Evolutionary conservation across 2,888 invertebrate species (phyloP).

Genomic region (Listrodromus nycthemerus): DNA sequence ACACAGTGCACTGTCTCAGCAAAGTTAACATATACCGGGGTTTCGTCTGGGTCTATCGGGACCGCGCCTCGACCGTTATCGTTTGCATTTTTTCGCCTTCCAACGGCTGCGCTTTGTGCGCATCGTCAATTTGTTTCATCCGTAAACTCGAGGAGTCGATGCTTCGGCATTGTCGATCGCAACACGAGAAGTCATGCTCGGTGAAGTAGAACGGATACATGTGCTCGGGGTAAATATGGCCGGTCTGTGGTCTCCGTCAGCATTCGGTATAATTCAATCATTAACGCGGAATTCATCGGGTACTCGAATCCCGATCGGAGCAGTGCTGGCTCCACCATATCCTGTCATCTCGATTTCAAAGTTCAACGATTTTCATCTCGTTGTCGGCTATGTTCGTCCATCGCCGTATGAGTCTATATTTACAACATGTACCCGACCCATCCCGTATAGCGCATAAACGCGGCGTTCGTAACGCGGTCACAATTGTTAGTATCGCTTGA

Average conservation of each 20-base stretch:
- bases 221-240: neutral
- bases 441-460: neutral
- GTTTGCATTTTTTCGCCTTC: neutral
- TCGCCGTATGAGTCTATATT: neutral
- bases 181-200: neutral
- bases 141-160: neutral
- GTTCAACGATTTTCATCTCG: conserved; percentile 52
- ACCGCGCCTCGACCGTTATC: neutral
- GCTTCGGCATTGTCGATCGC: neutral
- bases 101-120: neutral
- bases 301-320: neutral
- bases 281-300: conserved; percentile 23
- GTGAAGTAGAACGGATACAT: neutral
- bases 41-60: neutral
- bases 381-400: conserved; percentile 26
- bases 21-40: neutral
- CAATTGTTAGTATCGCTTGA: conserved; percentile 34
- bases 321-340: neutral
- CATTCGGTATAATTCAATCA: conserved; percentile 36
- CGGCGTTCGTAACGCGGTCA: neutral
- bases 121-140: neutral
- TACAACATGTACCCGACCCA: neutral
- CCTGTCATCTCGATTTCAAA: conserved; percentile 55
- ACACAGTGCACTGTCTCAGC: conserved; percentile 8
- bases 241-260: neutral